Evolutionary conservation across 2,113 vertebrate genomes (phyloP), one percentile per base, ranked within the genome.

Genomic region (Phodopus roborovskii): DNA sequence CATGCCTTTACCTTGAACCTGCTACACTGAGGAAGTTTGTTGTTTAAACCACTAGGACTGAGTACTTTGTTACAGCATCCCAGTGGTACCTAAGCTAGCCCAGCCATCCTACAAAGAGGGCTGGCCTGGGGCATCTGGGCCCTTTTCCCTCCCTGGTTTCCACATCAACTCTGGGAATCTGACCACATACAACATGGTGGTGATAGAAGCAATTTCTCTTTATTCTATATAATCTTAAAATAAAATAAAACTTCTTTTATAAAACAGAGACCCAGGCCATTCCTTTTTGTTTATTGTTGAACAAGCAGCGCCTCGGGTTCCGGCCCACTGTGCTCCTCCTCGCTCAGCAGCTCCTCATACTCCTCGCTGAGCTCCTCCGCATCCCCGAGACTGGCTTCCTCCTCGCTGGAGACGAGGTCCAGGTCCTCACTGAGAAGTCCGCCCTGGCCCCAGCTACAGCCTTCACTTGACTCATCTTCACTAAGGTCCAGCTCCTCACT

Each of bases 401-500:
- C 96, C 94, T 97, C 96, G 26, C 92, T 91, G 93, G 96, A 97
- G 28, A 94, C 28, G 85, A 45, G 60, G 56, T 95, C 96, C 64
- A 97, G n/a, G 58, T 97, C 97, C 79, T 97, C 90, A 60, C 79
- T 94, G 83, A 91, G 48, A 8, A 42, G 50, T 89, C 83, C 91
- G 42, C 88, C 95, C 94, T 75, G 94, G 83, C 85, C 94, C 92
- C 66, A 3, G 95, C 95, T 94, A 24, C 3, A 48, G n/a, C 92
- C 89, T 42, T 73, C 94, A 1, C 96, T 93, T 1, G 81, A 78
- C 92, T 97, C 96, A 5, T 89, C 95, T 22, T 97, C 96, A 79
- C 97, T 97, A 70, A 33, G 12, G 9, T 96, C 96, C 24, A 97
- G 95, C 17, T 97, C 97, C 96, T 97, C 94, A 36, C 96, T 97